Conservation (phyloP, 2,888 invertebrate species). For the Tenthredo amoena region DNA sequence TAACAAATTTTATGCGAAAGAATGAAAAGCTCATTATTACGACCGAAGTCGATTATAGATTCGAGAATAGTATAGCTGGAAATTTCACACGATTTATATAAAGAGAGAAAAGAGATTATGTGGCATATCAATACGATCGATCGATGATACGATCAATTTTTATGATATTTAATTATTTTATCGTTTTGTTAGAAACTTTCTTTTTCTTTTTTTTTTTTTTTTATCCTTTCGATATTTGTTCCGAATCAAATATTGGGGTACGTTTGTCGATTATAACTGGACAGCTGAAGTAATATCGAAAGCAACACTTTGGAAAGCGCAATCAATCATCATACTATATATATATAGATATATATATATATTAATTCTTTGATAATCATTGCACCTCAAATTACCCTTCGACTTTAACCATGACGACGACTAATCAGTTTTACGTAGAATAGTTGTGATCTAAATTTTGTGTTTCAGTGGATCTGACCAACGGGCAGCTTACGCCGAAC, state of each 20-base stretch:
- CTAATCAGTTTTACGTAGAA: conserved; percentile 72
- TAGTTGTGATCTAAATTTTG: conserved; percentile 83
- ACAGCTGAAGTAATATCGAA: neutral
- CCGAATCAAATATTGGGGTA: neutral
- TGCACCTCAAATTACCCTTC: neutral
- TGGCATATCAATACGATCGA: too few relatives aligned
- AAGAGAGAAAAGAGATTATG: too few relatives aligned
- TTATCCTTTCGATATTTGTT: neutral
- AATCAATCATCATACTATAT: neutral
- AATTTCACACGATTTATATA: too few relatives aligned
- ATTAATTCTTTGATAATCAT: conserved; percentile 25
- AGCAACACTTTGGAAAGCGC: conserved; percentile 54
- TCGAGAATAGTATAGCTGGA: too few relatives aligned
- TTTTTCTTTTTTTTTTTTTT: neutral
- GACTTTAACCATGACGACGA: conserved; percentile 33
- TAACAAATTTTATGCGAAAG: too few relatives aligned
- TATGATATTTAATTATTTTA: neutral
- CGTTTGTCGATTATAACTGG: neutral
- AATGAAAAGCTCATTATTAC: too few relatives aligned
- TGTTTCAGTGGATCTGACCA: conserved; percentile 96
- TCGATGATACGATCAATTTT: neutral
- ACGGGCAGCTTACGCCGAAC: conserved; percentile 97
- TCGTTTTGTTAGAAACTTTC: neutral
- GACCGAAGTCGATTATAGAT: too few relatives aligned
- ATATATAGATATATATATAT: neutral